Base-by-base conservation (phyloP, 2,888 invertebrate species). In the Epinotia ramella region DNA sequence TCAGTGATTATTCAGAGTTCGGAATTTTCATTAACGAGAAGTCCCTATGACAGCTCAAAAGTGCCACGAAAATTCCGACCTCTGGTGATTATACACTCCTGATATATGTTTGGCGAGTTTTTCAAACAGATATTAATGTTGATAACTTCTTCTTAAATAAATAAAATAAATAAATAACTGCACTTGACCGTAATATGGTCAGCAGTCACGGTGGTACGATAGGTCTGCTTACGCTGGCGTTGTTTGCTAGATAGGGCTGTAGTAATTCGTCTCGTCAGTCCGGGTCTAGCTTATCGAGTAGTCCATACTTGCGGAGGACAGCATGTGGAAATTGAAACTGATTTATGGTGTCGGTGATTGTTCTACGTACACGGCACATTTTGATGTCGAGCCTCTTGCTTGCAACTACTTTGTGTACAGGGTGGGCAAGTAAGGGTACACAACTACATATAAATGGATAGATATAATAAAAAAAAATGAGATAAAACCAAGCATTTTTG, bases 301-400 rank as follows among this genome's bases (percentile, higher is more conserved):
- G 84, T 86, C 86, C 89, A 87, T 91, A 89, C 87, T 84, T 87
- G 80, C 73, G 81, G 81, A 79, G 83, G 13, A 84, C 69, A 66
- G 85, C 88, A 88, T 87, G 88, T 88, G 89, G 86, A 86, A 88
- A 89, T 90, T 90, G 89, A 90, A 91, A 88, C 91, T 90, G 90
- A 93, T 93, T 91, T 91, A 93, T 87, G 88, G 85, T 86, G 81
- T 82, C 84, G 84, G 84, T 87, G 89, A 89, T 85, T 86, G 88
- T 57, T 70, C 64, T 69, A 62, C 20, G 60, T 63, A 60, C 62
- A 78, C 20, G 12, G 5, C 40, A 40, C 18, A 33, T 67, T 33
- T 67, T 56, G 66, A 56, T 56, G 28, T 53, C 11, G 49, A 18
- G 4, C 18, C 20, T 11, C 11, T 11, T 44, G 16, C 11, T 11